A percentile compares a stretch with the other conserved stretches of the same genome.
Conservation (phyloP, 2,113 vertebrate genomes). For the Stictonetta naevosa region DNA sequence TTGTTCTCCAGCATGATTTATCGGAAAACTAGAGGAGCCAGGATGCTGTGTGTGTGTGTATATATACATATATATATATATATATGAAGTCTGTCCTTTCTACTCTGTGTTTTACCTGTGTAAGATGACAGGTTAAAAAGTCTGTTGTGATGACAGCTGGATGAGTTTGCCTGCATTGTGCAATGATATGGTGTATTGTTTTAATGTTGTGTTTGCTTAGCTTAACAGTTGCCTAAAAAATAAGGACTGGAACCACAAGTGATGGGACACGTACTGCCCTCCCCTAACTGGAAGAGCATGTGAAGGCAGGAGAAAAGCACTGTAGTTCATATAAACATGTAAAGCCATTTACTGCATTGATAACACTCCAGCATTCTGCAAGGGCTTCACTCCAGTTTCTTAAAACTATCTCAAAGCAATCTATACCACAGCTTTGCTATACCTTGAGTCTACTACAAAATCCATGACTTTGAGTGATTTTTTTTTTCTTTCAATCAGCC, state of each 20-base stretch:
- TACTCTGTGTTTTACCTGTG: background rate
- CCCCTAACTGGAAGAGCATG: background rate
- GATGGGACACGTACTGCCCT: accelerated
- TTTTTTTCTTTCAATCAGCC: background rate
- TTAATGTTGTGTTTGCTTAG: background rate
- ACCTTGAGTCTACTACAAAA: background rate
- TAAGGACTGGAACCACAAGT: background rate
- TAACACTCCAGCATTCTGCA: background rate
- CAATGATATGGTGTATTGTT: background rate
- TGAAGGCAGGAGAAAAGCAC: background rate
- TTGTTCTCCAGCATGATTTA: background rate
- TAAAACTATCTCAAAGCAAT: background rate
- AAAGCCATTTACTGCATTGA: background rate
- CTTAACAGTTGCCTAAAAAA: background rate
- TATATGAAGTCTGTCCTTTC: background rate
- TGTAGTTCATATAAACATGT: background rate
- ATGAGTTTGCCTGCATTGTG: background rate
- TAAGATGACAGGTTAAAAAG: background rate
- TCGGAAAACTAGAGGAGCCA: background rate
- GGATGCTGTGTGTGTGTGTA: background rate
- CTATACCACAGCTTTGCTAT: background rate
- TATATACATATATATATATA: no score
- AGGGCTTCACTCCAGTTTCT: background rate
- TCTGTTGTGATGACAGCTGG: background rate
- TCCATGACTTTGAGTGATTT: no score